Evolutionary conservation across 2,797 vertebrate genomes (phyloP).

Genomic region (Lates japonicus): DNA sequence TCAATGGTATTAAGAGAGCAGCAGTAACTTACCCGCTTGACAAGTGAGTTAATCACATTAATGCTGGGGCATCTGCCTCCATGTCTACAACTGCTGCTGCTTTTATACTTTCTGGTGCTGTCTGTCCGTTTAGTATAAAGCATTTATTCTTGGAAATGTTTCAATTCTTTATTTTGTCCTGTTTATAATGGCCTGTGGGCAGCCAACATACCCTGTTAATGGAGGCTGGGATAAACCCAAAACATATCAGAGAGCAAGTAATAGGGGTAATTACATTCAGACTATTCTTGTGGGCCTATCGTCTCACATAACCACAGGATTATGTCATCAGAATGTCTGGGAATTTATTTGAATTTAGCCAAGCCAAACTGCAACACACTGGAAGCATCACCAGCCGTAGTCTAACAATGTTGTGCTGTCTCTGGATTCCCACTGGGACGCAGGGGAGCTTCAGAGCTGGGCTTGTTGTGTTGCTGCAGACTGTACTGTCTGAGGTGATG

Average conservation of each 20-base stretch:
- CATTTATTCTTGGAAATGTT: neutral
- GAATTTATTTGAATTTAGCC: conserved; percentile 24
- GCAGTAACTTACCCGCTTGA: neutral
- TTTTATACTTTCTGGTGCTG: neutral
- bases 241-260: neutral
- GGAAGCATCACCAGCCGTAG: conserved; percentile 45
- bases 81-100: neutral
- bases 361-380: too few species aligned
- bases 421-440: conserved; percentile 48
- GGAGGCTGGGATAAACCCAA: neutral
- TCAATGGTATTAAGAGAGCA: neutral
- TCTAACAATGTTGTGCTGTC: conserved; percentile 52
- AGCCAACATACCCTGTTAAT: neutral
- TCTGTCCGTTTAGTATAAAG: too few species aligned
- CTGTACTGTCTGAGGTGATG: conserved; percentile 46
- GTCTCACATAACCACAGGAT: neutral
- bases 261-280: conserved; percentile 1
- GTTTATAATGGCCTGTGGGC: neutral
- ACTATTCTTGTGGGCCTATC: neutral
- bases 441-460: neutral
- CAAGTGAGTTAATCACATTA: neutral
- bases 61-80: neutral
- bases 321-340: conserved; percentile 29
- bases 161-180: neutral
- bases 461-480: conserved; percentile 8